Evolutionary conservation across 1,140 invertebrate genomes (phyloP).

Genomic region (Aphelenchoides avenae): DNA sequence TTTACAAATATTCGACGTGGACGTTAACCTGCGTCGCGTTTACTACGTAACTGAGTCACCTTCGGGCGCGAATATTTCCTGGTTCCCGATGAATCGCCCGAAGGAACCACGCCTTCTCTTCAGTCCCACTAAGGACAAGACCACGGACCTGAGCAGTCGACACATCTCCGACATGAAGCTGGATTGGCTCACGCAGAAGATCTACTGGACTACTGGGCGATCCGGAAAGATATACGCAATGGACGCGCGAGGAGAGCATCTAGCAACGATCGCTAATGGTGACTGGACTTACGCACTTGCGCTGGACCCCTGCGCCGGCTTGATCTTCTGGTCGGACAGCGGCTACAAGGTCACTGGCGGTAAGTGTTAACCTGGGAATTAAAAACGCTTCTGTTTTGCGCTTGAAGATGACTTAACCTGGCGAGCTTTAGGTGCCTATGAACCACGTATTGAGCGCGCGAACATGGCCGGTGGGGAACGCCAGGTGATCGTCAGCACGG

Average conservation of each 20-base stretch:
- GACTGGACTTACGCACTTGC: conserved; percentile 89
- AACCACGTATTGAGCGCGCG: conserved; percentile 81
- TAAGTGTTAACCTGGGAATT: too few species aligned
- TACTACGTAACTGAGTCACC: conserved; percentile 53
- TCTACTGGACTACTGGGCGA: conserved; percentile 59
- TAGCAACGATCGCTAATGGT: conserved; percentile 86
- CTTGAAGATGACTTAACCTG: too few species aligned
- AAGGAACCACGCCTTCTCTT: too few species aligned
- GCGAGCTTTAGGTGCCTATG: conserved; percentile 55
- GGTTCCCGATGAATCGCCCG: conserved; percentile 56
- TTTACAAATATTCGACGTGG: conserved; percentile 56
- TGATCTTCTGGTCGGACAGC: conserved; percentile 53
- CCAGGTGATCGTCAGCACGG: conserved; percentile 78
- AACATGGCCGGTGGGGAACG: conserved; percentile 94
- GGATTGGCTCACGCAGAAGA: conserved; percentile 57
- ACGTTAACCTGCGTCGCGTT: conserved; percentile 52
- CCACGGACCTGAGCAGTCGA: conserved; percentile 21
- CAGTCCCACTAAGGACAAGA: conserved; percentile 35
- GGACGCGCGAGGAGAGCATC: conserved; percentile 79
- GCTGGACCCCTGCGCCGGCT: conserved; percentile 88
- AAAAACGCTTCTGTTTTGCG: too few species aligned
- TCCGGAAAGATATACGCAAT: conserved; percentile 84
- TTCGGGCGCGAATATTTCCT: conserved; percentile 52
- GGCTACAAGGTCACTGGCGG: conserved; percentile 67
- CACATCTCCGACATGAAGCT: conserved; percentile 57